Base-by-base conservation (phyloP, 2,113 vertebrate genomes). In the Carollia perspicillata region DNA sequence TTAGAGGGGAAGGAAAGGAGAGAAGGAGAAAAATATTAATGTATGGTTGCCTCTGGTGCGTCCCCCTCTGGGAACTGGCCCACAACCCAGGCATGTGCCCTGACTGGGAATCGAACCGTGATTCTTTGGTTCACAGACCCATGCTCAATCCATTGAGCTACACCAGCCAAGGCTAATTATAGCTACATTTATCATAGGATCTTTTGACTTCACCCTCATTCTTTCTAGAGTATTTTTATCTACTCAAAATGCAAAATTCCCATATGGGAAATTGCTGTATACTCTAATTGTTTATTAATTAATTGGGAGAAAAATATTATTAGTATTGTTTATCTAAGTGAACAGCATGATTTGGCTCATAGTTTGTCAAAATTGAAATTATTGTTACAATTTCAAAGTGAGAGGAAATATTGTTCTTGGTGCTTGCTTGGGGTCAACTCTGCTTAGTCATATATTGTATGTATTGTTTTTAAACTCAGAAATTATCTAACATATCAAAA, bases 281-380 rank as follows among this genome's bases (percentile, higher is more conserved):
- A 53, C 6, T 58, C 28, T 51, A 42, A 49, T 47, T 74, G 5
- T 42, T 87, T 84, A 79, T 86, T 84, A 83, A 58, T 51, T 89
- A 40, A 69, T 42, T 63, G n/a, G 23, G 51, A 69, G 16, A 72
- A 68, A 84, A 44, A 35, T 86, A 16, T 10, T 6, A 49, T 77
- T 53, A 37, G 5, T 79, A 16, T 53, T 8, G 75, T 94, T 87
- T 94, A 74, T 84, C 26, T 90, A 53, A 53, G 35, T 66, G 42
- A 78, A 44, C 58, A 93, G 35, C n/a, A 63, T 90, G 17, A 63
- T 35, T 30, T 83, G 51, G 4, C 37, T 84, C 37, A 75, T 18
- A 63, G 20, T 88, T 87, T 80, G 17, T 79, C 42, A 94, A 75
- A 87, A 86, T 0, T n/a, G 37, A 84, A 90, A 92, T 96, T 75